Base-by-base conservation (phyloP, 2,113 vertebrate genomes). In the Carettochelys insculpta region DNA sequence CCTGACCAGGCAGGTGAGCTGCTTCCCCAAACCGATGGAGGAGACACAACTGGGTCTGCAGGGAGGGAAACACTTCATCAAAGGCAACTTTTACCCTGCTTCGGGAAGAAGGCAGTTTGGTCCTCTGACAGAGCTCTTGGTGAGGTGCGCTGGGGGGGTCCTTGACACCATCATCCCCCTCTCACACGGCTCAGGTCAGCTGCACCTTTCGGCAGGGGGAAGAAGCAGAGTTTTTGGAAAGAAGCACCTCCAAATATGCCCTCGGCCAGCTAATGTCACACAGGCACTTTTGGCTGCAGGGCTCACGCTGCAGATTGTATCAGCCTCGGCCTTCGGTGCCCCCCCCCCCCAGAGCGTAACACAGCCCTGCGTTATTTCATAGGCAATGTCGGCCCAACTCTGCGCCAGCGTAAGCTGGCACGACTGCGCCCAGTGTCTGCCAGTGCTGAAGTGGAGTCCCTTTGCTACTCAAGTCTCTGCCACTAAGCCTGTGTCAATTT, bases 401-500 rank as follows among this genome's bases (percentile, higher is more conserved):
- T 27, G 7, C n/a, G 34, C 61, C 50, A 58, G 8, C 45, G 43
- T 43, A 34, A 54, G 50, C 50, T 3, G 16, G 43, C 41, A 34
- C 24, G 54, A 61, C 38, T 81, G 71, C 83, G 77, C 50, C 83
- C 53, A 58, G 29, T 29, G 19, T 82, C 89, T 61, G 82, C 80
- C 90, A 83, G 80, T 8, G 11, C 11, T 43, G 54, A 83, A 48
- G 50, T 25, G n/a, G 68, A 76, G 11, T 76, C 53, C n/a, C 51
- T 47, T n/a, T 19, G 43, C 81, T 29, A 56, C 82, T 87, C 50
- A 27, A 79, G 45, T 51, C 84, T 17, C 73, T 24, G 2, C 86
- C 88, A 82, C 68, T 27, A 91, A 91, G 85, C 54, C 85, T 95
- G 38, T n/a, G 56, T 71, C 94, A 90, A 90, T 90, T 89, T 89